Conservation (phyloP, 1,140 invertebrate species). For the Centruroides vittatus region DNA sequence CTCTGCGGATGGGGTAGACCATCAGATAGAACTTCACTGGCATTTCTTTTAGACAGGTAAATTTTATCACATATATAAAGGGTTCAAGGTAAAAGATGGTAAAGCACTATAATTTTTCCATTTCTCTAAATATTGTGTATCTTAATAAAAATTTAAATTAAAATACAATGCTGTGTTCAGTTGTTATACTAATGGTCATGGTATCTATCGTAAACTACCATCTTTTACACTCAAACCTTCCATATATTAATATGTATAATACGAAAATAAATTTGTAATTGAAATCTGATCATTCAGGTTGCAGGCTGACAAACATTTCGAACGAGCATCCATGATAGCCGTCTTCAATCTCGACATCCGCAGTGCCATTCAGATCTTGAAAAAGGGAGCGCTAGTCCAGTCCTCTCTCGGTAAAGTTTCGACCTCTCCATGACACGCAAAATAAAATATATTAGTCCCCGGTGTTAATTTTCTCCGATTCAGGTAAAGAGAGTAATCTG, state of each 20-base stretch:
- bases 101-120: too few relatives aligned
- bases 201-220: too few relatives aligned
- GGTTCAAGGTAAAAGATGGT: too few relatives aligned
- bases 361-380: conserved; percentile 69
- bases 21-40: conserved; percentile 36
- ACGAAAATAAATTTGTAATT: neutral
- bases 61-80: neutral
- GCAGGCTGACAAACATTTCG: conserved; percentile 37
- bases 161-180: too few relatives aligned
- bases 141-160: too few relatives aligned
- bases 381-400: conserved; percentile 17
- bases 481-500: conserved; percentile 22
- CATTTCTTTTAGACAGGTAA: conserved; percentile 17
- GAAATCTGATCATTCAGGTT: conserved; percentile 12
- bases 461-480: neutral
- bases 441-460: too few relatives aligned
- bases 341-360: conserved; percentile 75
- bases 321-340: conserved; percentile 74
- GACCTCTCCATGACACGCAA: too few relatives aligned
- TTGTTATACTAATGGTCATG: too few relatives aligned
- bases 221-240: too few relatives aligned
- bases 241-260: too few relatives aligned
- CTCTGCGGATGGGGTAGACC: conserved; percentile 77
- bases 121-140: too few relatives aligned
- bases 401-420: too few relatives aligned